These are phyloP conservation scores for Drosophila koepferae DNA, from an alignment of 2,888 invertebrate genomes.

Conservation along the genomic window DNA sequence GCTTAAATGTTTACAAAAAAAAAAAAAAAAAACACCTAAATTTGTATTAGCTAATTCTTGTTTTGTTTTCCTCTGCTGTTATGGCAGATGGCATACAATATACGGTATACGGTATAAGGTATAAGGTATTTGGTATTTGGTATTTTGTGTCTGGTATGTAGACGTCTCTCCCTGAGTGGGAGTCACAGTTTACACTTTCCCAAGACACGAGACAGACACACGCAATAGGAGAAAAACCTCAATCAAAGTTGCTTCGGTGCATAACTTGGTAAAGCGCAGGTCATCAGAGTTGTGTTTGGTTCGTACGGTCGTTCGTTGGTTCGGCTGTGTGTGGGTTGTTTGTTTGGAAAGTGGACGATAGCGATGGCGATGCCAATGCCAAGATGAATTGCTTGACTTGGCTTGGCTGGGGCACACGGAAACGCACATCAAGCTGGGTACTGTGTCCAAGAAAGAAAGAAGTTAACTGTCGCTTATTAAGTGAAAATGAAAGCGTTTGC, in stretches of 20 bases:
- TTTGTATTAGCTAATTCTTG: background rate
- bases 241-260: slow-evolving; percentile 71
- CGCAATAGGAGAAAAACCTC: slow-evolving; percentile 72
- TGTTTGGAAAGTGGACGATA: slow-evolving; percentile 73
- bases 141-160: slow-evolving; percentile 20
- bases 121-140: slow-evolving; percentile 9
- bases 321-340: slow-evolving; percentile 62
- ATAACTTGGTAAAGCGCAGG: slow-evolving; percentile 74
- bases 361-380: slow-evolving; percentile 53
- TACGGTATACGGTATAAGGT: slow-evolving; percentile 1
- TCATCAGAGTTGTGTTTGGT: slow-evolving; percentile 53
- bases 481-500: slow-evolving; percentile 81
- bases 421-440: slow-evolving; percentile 70
- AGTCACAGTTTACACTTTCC: slow-evolving; percentile 76
- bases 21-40: background rate
- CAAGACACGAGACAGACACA: slow-evolving; percentile 50
- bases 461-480: slow-evolving; percentile 79
- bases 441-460: slow-evolving; percentile 65
- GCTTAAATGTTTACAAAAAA: background rate
- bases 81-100: slow-evolving; percentile 5
- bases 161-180: slow-evolving; percentile 60
- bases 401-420: slow-evolving; percentile 60
- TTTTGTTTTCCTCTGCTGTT: background rate
- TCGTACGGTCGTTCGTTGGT: background rate
- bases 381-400: slow-evolving; percentile 57